Conservation (phyloP, 2,797 vertebrate genomes). For the Rhinogobio ventralis region DNA sequence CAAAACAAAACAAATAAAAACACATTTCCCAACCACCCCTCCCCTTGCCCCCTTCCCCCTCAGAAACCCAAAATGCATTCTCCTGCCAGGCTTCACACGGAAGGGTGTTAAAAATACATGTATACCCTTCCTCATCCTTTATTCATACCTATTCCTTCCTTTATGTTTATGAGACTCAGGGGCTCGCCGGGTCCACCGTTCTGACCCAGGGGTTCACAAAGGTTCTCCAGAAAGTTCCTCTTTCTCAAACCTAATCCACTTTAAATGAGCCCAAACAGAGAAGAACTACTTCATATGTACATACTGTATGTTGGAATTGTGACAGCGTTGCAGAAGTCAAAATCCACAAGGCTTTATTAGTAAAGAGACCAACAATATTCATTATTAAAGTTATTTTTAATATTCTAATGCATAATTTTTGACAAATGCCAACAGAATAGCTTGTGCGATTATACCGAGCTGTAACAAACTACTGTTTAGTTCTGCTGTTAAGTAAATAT, state of each 20-base stretch:
- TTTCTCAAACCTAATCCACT: constrained; percentile 76
- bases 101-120: constrained; percentile 84
- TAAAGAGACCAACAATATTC: not conserved
- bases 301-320: constrained; percentile 62
- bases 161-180: constrained; percentile 82
- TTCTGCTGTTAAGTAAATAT: not conserved
- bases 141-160: constrained; percentile 81
- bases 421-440: not conserved
- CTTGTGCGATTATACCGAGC: not conserved
- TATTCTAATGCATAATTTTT: constrained; percentile 8
- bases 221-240: constrained; percentile 76
- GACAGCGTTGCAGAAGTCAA: constrained; percentile 1
- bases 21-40: constrained; percentile 53
- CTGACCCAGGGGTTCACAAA: constrained; percentile 72
- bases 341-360: not conserved
- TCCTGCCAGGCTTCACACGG: constrained; percentile 81
- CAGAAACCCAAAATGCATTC: constrained; percentile 64
- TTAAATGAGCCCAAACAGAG: constrained; percentile 70
- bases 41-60: constrained; percentile 57
- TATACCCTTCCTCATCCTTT: constrained; percentile 83
- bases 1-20: constrained; percentile 60
- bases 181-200: constrained; percentile 71
- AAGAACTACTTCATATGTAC: constrained; percentile 60
- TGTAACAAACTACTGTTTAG: not conserved
- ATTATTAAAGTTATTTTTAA: constrained; percentile 14